Evolutionary conservation across 2,113 vertebrate species (phyloP), one percentile per base, ranked within the genome.

Genomic region (Corydoras sp.): DNA sequence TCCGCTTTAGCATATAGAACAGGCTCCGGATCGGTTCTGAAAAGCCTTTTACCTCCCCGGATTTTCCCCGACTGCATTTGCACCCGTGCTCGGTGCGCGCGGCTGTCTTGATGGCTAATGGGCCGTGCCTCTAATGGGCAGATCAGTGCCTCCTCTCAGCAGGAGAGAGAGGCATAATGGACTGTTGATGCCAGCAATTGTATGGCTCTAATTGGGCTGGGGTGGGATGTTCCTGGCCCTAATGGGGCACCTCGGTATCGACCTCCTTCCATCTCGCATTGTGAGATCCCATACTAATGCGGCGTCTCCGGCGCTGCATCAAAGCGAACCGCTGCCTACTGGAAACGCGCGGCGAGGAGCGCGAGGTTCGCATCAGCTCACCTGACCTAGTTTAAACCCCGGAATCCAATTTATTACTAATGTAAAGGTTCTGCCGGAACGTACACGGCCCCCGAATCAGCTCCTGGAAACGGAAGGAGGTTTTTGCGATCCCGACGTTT

Each of bases 91-190:
- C 72, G 18, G 15, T 62, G 65, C 59, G 50, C 72, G 68, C 68
- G 59, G 65, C 72, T 65, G 72, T 68, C 72, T 68, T 74, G 66
- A 67, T 67, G 62, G 65, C 72, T 79, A 83, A 82, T 80, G 76
- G 83, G 82, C 81, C 76, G 80, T 82, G 76, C 76, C 78, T 77
- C 80, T 87, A 88, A 90, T 88, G 85, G 87, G 77, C 75, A 80
- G 77, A 84, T 84, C 83, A 66, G 69, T 85, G 79, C 80, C 83
- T 81, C 84, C 82, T 85, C 83, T 81, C 81, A 61, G 81, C 83
- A 85, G 83, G 66, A 82, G 83, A 68, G 72, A 79, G 58, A 76
- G 73, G 80, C 62, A 72, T 86, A 86, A 88, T 85, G 86, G 85
- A 84, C 80, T 83, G 86, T 83, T 81, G 82, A 84, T 78, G 77